Evolutionary conservation across 1,140 invertebrate genomes (phyloP).

Genomic region (Drosophila setifemur): DNA sequence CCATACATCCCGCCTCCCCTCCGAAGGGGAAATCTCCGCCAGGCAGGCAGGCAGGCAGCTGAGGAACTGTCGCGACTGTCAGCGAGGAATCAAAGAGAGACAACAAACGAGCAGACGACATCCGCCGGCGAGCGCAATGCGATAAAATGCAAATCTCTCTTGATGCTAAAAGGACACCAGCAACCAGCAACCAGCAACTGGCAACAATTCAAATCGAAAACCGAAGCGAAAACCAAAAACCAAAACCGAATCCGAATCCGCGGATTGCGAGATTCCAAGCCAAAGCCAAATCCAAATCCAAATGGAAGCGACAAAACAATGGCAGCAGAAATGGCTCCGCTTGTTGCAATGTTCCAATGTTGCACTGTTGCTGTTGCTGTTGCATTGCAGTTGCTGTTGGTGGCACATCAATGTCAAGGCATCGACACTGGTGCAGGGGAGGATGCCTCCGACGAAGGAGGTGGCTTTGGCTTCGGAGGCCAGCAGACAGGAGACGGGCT

Average conservation of each 20-base stretch:
- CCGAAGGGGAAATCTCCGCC: constrained; percentile 4
- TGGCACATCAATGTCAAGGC: constrained; percentile 67
- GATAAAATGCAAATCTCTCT: constrained; percentile 80
- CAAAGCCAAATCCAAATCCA: constrained; percentile 27
- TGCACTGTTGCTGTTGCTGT: constrained; percentile 30
- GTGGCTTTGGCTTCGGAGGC: constrained; percentile 1
- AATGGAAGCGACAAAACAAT: constrained; percentile 57
- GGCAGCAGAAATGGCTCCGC: constrained; percentile 54
- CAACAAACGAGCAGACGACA: constrained; percentile 42
- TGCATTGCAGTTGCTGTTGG: constrained; percentile 43
- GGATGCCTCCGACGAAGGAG: background rate
- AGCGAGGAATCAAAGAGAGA: constrained; percentile 42
- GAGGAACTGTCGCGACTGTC: constrained; percentile 55
- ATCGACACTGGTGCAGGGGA: constrained; percentile 22
- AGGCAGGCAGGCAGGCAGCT: constrained; percentile 22
- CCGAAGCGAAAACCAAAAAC: background rate
- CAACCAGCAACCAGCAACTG: constrained; percentile 5
- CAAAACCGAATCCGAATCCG: background rate
- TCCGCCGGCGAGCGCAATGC: constrained; percentile 67
- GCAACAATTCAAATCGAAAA: constrained; percentile 44
- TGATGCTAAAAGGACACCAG: constrained; percentile 78
- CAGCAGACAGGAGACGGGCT: constrained; percentile 46
- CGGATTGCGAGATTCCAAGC: constrained; percentile 21
- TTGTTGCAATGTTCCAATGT: constrained; percentile 35
- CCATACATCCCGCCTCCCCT: background rate